phyloP scores from a whole-genome alignment of 2,113 vertebrate genomes.

The Malaclemys terrapin region DNA sequence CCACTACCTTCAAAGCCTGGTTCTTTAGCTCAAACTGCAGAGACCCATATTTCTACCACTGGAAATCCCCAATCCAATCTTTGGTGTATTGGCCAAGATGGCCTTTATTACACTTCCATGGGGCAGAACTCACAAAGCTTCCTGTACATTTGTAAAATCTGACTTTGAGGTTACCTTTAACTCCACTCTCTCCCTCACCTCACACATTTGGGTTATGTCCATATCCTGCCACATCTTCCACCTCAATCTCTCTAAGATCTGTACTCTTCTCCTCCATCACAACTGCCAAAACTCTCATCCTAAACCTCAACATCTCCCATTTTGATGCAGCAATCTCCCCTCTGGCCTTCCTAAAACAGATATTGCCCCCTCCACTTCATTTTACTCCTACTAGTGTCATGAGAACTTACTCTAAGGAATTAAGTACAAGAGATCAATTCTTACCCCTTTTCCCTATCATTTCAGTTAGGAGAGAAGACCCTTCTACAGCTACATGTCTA shows the following conservation, averaged over 20 bases:
- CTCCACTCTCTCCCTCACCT: background rate
- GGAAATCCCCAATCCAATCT: background rate
- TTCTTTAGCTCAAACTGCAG: background rate
- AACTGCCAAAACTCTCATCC: background rate
- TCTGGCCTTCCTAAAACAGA: background rate
- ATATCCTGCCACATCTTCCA: background rate
- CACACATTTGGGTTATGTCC: background rate
- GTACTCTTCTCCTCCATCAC: background rate
- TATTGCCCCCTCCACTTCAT: background rate
- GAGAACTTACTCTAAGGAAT: background rate
- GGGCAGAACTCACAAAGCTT: background rate
- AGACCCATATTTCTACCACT: background rate
- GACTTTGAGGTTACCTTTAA: accelerated
- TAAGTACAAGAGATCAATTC: background rate
- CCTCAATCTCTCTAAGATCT: background rate
- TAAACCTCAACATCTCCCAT: background rate
- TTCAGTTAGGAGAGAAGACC: background rate
- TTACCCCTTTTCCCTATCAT: background rate
- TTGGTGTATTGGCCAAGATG: background rate
- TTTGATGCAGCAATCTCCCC: background rate
- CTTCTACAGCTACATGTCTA: background rate
- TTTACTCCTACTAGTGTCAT: background rate
- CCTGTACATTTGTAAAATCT: background rate
- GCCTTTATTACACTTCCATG: background rate
- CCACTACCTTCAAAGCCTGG: background rate